Evolutionary conservation across 2,888 invertebrate species (phyloP).

Genomic region (Diabrotica balteata): DNA sequence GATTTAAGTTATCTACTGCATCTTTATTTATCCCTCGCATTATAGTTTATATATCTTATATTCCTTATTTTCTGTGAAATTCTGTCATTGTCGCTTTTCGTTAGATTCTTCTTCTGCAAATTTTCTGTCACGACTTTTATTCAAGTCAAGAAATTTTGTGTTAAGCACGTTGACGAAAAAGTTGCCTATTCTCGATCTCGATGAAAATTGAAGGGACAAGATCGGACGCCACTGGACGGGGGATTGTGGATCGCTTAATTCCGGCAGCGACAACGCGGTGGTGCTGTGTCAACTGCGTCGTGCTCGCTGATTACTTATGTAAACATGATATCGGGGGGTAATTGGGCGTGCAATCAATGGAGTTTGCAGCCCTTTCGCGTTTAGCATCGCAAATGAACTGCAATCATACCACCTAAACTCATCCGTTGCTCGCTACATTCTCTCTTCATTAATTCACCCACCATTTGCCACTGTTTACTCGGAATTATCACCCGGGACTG

Average conservation of each 20-base stretch:
- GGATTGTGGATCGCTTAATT: slow-evolving; percentile 59
- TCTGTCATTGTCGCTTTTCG: no score
- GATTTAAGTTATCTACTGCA: no score
- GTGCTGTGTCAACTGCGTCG: slow-evolving; percentile 57
- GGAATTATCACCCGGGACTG: slow-evolving; percentile 30
- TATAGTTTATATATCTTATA: no score
- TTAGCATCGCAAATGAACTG: slow-evolving; percentile 58
- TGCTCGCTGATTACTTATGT: slow-evolving; percentile 61
- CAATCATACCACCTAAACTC: slow-evolving; percentile 44
- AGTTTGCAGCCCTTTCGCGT: slow-evolving; percentile 57
- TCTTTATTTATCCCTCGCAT: no score
- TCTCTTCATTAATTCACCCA: slow-evolving; percentile 40
- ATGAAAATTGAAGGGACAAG: no score
- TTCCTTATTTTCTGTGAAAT: no score
- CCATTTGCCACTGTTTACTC: slow-evolving; percentile 38
- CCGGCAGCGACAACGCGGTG: slow-evolving; percentile 52
- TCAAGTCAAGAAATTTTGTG: no score
- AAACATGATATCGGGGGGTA: slow-evolving; percentile 63
- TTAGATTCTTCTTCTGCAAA: no score
- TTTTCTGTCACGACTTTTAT: no score
- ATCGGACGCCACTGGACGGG: slow-evolving; percentile 31
- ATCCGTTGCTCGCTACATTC: slow-evolving; percentile 31
- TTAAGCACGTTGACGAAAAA: no score
- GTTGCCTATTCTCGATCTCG: no score
- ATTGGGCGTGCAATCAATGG: slow-evolving; percentile 62